Evolutionary conservation across 2,888 invertebrate species (phyloP), one percentile per base, ranked within the genome.

Genomic region (Atherix ibis): DNA sequence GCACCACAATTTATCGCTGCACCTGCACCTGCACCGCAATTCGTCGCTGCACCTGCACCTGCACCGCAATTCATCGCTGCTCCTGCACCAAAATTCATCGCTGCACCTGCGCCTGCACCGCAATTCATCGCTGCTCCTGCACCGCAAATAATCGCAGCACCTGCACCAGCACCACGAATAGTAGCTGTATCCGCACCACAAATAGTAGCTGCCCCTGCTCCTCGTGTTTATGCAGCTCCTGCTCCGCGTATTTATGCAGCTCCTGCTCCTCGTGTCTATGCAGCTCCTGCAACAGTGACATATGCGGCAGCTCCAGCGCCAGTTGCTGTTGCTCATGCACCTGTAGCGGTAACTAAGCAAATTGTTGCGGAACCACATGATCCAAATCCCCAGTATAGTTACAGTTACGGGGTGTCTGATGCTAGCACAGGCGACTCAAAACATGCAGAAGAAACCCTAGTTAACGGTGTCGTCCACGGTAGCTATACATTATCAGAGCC

Each of bases 321-420:
- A 8, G 14, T 27, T 12, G 27, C 19, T 4, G 27, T 27, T 27
- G 31, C 31, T 8, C 14, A 13, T 14, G 28, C 28, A 14, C 28
- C 28, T 5, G 28, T 16, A 8, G 12, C 18, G 46, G 51, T 43
- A 38, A 43, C 26, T 44, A 50, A 4, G 48, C 53, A 3, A 46
- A 41, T 49, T 10, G 46, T 49, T 4, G 31, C 43, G 8, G 50
- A 53, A 37, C 52, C 54, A 31, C 48, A 45, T 25, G 52, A 53
- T 41, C 48, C 50, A n/a, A 53, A 53, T 43, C 75, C 75, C 9
- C 71, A 73, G 50, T 76, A 76, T 50, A 71, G 71, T 34, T 76
- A 69, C 56, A 70, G 73, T 29, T 76, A 76, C 50, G 74, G 75
- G 40, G 73, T 76, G 36, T 70, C 73, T 43, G 76, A 76, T 52